phyloP scores from a whole-genome alignment of 2,888 invertebrate genomes.

The Shargacucullia verbasci region DNA sequence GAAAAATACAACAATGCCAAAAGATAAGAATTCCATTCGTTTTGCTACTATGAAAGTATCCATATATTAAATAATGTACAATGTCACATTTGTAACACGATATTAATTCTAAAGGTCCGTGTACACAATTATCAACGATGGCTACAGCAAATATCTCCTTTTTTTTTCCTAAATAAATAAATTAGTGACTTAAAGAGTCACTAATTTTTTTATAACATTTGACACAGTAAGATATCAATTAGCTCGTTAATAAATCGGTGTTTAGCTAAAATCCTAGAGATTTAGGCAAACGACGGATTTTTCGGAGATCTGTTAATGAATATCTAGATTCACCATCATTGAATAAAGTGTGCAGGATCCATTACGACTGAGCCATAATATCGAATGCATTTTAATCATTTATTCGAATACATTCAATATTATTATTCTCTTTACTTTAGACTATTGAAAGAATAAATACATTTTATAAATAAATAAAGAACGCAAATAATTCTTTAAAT shows the following conservation, averaged over 20 bases:
- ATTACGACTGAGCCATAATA: slow-evolving; percentile 19
- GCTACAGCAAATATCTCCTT: no score
- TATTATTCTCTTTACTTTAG: slow-evolving; percentile 23
- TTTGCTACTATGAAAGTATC: slow-evolving; percentile 52
- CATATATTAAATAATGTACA: slow-evolving; percentile 46
- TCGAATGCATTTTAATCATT: slow-evolving; percentile 33
- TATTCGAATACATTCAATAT: slow-evolving; percentile 32
- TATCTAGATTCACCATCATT: slow-evolving; percentile 1
- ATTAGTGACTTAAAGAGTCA: no score
- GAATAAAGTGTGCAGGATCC: slow-evolving; percentile 21
- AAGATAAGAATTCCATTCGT: slow-evolving; percentile 62
- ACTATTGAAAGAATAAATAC: slow-evolving; percentile 32
- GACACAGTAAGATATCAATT: no score
- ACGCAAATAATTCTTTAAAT: slow-evolving; percentile 25
- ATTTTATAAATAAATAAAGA: slow-evolving; percentile 28
- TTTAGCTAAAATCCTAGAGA: no score
- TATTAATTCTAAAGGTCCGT: slow-evolving; percentile 24
- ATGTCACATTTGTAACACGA: slow-evolving; percentile 43
- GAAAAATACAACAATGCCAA: slow-evolving; percentile 79
- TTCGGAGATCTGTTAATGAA: no score
- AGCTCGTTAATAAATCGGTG: no score
- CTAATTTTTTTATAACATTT: no score
- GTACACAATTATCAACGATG: slow-evolving; percentile 26
- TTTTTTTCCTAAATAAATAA: no score
- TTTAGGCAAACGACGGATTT: no score